Conservation (phyloP, 2,797 vertebrate species). For the Lates japonicus region DNA sequence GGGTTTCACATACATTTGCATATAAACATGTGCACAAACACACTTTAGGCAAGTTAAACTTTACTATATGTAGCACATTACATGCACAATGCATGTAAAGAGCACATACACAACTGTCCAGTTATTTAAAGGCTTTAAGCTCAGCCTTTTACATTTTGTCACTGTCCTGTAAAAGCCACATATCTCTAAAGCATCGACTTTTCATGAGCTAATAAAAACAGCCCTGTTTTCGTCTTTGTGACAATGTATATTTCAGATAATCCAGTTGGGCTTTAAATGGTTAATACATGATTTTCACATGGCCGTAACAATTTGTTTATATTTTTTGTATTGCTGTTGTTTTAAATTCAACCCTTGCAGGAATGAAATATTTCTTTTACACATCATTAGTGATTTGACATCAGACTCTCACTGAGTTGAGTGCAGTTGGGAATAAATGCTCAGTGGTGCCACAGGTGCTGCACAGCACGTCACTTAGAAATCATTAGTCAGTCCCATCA, state of each 20-base stretch:
- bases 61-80: not conserved
- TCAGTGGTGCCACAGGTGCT: constrained; percentile 56
- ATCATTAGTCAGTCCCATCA: constrained; percentile 59
- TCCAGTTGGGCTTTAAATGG: not conserved
- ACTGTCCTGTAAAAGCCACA: not conserved
- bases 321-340: not conserved
- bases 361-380: constrained; percentile 1
- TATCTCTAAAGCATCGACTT: not conserved
- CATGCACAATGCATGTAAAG: not conserved
- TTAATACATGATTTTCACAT: not conserved
- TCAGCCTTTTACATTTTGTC: not conserved
- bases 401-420: constrained; percentile 6
- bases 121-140: not conserved
- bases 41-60: not conserved
- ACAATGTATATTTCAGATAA: too few species aligned
- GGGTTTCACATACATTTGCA: constrained; percentile 34
- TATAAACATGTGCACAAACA: constrained; percentile 7
- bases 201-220: not conserved
- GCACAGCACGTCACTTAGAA: constrained; percentile 43
- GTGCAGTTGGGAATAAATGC: constrained; percentile 27
- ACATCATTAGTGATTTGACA: constrained; percentile 7
- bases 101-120: not conserved
- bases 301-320: not conserved
- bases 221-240: not conserved
- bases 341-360: not conserved